phyloP scores from a whole-genome alignment of 1,140 invertebrate genomes.

The Orius laevigatus region DNA sequence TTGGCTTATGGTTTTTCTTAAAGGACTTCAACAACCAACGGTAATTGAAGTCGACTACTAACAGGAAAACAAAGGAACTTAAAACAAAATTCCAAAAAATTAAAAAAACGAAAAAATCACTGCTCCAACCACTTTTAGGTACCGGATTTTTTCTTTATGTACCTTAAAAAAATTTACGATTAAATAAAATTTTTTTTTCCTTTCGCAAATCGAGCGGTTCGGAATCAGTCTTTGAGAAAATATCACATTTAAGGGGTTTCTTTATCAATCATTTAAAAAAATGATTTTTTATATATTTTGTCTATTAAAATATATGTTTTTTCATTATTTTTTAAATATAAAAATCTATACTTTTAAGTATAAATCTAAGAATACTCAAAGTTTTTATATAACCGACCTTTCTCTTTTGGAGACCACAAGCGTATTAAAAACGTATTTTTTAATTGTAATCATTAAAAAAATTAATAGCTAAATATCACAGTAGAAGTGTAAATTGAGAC shows the following conservation, averaged over 20 bases:
- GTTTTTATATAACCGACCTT: slow-evolving; percentile 5
- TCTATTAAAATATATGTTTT: background rate
- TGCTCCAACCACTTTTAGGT: no score
- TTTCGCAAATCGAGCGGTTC: no score
- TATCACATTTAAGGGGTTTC: slow-evolving; percentile 11
- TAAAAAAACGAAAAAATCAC: no score
- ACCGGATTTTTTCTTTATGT: no score
- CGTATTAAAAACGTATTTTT: background rate
- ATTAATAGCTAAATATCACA: slow-evolving; percentile 10
- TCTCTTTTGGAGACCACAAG: slow-evolving; percentile 10
- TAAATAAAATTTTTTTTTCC: no score
- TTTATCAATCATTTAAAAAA: background rate
- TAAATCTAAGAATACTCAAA: no score
- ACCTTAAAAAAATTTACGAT: no score
- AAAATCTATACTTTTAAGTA: slow-evolving; percentile 1
- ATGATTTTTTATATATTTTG: background rate
- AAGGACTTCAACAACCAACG: no score
- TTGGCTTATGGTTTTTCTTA: no score
- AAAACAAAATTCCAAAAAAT: no score
- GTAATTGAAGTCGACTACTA: no score
- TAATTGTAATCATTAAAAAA: slow-evolving; percentile 1
- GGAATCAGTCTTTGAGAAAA: slow-evolving; percentile 12
- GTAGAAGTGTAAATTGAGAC: slow-evolving; percentile 11
- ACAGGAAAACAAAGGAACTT: no score
- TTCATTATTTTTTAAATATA: slow-evolving; percentile 5